phyloP scores from a whole-genome alignment of 2,113 vertebrate genomes.

The Butastur rufipennis region DNA sequence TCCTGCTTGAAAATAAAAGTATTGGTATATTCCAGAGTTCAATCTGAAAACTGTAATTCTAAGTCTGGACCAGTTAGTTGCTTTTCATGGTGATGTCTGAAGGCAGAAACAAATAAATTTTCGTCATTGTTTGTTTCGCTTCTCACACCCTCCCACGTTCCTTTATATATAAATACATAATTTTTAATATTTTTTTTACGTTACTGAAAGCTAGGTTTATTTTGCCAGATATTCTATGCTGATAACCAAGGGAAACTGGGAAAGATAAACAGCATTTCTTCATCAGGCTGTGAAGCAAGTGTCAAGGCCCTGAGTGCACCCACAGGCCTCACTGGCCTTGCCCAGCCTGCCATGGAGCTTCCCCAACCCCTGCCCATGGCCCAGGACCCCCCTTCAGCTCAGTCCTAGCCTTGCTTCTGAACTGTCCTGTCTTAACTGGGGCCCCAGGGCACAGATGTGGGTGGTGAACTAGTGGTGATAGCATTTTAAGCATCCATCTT shows the following conservation, averaged over 20 bases:
- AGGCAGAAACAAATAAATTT: not conserved
- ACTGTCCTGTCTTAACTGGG: not conserved
- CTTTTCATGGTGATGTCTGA: not conserved
- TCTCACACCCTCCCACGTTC: not conserved
- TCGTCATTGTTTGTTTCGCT: not conserved
- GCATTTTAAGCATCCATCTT: not conserved
- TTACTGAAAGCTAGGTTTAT: not conserved
- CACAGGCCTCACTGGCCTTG: too few species aligned
- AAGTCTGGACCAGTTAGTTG: not conserved
- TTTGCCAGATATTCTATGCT: not conserved
- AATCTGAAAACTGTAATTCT: not conserved
- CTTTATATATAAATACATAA: too few species aligned
- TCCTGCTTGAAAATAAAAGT: not conserved
- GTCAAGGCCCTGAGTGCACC: too few species aligned
- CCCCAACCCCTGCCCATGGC: not conserved
- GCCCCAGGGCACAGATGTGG: not conserved
- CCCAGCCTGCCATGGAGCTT: not conserved
- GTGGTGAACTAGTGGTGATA: not conserved
- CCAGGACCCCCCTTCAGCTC: not conserved
- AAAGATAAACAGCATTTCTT: not conserved
- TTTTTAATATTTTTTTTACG: not conserved
- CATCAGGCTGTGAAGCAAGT: not conserved
- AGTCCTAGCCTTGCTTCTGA: not conserved
- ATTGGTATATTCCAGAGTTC: not conserved
- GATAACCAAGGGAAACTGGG: not conserved